Evolutionary conservation across 2,888 invertebrate genomes (phyloP).

Genomic region (Latrodectus hesperus): DNA sequence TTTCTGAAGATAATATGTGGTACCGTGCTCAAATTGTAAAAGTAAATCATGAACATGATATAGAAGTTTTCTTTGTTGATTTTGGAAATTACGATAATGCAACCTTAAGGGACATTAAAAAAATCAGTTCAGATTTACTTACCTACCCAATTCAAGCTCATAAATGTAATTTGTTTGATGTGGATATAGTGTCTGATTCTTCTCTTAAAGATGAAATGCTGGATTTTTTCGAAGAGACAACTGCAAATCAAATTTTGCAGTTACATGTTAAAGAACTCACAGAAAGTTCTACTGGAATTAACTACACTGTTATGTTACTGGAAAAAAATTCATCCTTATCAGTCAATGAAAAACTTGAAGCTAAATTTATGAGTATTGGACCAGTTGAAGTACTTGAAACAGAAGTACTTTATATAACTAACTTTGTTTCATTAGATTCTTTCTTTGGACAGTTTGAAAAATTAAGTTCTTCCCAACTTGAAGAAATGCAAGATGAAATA

Average conservation of each 20-base stretch:
- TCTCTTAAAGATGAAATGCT: constrained; percentile 26
- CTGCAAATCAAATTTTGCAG: constrained; percentile 18
- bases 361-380: constrained; percentile 4
- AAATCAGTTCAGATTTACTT: constrained; percentile 71
- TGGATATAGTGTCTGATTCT: constrained; percentile 1
- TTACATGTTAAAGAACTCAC: constrained; percentile 16
- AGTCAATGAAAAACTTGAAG: constrained; percentile 41
- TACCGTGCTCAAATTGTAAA: constrained; percentile 72
- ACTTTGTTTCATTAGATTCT: constrained; percentile 19
- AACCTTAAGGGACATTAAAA: constrained; percentile 70
- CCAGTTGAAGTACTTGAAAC: constrained; percentile 19
- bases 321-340: constrained; percentile 15
- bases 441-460: constrained; percentile 62
- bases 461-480: constrained; percentile 18
- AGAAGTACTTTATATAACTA: constrained; percentile 42
- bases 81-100: constrained; percentile 74
- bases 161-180: constrained; percentile 70
- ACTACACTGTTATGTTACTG: constrained; percentile 25
- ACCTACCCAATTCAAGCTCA: constrained; percentile 72
- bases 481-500: constrained; percentile 51
- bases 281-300: not conserved
- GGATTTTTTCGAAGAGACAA: constrained; percentile 55
- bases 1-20: constrained; percentile 73
- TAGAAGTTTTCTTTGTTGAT: constrained; percentile 74
- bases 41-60: constrained; percentile 53